Conservation (phyloP, 2,797 vertebrate genomes). For the Tympanoctomys barrerae region DNA sequence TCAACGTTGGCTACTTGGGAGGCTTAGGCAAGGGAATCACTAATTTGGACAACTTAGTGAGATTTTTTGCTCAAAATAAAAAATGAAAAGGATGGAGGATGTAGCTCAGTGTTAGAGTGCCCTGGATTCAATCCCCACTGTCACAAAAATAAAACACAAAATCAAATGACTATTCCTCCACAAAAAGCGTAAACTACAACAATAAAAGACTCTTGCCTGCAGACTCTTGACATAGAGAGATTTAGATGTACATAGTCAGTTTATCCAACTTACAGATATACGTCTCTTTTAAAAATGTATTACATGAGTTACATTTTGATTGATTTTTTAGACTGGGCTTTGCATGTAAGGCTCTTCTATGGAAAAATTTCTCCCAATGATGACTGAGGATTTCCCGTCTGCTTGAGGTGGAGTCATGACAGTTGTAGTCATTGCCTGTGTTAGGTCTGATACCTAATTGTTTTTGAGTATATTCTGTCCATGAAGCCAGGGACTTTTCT, state of each 20-base stretch:
- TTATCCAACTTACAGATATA: background rate
- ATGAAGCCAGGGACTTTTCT: background rate
- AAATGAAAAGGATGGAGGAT: no score
- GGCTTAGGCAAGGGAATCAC: no score
- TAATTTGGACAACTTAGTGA: no score
- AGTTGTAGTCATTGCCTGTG: slow-evolving; percentile 5
- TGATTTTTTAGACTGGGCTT: slow-evolving; percentile 32
- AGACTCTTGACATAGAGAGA: slow-evolving; percentile 10
- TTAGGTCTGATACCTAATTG: background rate
- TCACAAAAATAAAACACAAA: background rate
- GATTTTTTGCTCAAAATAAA: no score
- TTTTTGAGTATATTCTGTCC: slow-evolving; percentile 10
- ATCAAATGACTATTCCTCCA: background rate
- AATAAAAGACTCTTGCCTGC: background rate
- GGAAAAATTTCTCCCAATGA: background rate
- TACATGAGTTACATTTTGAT: background rate
- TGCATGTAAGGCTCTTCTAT: background rate
- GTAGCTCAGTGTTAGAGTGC: no score
- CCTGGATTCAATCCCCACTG: no score
- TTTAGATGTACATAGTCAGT: background rate
- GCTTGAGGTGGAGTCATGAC: background rate
- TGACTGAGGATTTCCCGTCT: background rate
- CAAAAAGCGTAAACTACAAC: background rate
- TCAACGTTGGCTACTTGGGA: background rate
- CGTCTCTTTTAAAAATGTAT: background rate